Conservation (phyloP, 53 echinoderm and acorn worm species). For the Crossaster papposus region DNA sequence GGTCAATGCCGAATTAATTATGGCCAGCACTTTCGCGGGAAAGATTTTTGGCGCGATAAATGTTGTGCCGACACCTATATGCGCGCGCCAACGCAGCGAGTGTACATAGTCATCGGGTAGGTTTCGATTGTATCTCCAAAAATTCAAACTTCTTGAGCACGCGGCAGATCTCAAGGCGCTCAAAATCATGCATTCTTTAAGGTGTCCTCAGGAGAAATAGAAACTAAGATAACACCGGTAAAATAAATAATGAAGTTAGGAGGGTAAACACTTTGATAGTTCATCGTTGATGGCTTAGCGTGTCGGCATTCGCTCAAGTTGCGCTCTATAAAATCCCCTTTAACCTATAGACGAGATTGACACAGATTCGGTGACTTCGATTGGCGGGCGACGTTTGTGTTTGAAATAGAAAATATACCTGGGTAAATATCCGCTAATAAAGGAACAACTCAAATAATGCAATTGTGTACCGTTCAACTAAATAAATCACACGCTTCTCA, state of each 20-base stretch:
- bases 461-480: no score
- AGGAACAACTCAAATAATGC: no score
- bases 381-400: not conserved
- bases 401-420: not conserved
- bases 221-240: not conserved
- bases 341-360: not conserved
- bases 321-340: not conserved
- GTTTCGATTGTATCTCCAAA: slow-evolving; percentile 35
- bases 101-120: not conserved
- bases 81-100: not conserved
- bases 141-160: not conserved
- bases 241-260: no score
- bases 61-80: not conserved
- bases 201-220: not conserved
- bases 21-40: slow-evolving; percentile 7
- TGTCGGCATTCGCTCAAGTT: not conserved
- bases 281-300: not conserved
- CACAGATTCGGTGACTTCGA: not conserved
- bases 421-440: no score
- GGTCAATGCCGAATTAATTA: slow-evolving; percentile 13
- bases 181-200: slow-evolving; percentile 8
- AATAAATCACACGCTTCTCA: no score
- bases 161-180: not conserved
- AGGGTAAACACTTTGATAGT: not conserved
- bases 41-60: slow-evolving; percentile 20